Base-by-base conservation (phyloP, 2,888 invertebrate genomes). In the Leuctra nigra region DNA sequence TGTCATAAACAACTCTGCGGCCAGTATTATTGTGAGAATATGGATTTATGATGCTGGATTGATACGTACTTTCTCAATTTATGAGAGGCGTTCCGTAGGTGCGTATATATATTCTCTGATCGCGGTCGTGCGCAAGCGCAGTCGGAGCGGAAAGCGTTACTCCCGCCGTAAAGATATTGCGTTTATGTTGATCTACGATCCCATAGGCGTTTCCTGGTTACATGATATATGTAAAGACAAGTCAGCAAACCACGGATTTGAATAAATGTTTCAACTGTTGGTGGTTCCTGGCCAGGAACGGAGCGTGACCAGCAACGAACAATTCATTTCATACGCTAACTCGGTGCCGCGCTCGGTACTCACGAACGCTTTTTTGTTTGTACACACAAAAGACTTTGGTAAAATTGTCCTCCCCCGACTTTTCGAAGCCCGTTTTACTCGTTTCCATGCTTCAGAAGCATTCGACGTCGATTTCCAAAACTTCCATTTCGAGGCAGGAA, bases 221-320 rank as follows among this genome's bases (percentile, higher is more conserved):
- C 25, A 24, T 47, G 47, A 47, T 47, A n/a, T 25, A 47, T 47
- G 47, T 29, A 47, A 47, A 9, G 24, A 23, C 47, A 47, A 47
- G 24, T 25, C 47, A 47, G 47, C 16, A 47, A 23, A 16, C 24
- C 47, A 25, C 16, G 24, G 47, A 47, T 47, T 47, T 25, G 23
- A 47, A 47, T 29, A 47, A 14, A 20, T 46, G 46, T 46, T 47
- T 47, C 25, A 23, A 36, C 36, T 36, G 36, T 16, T 36, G 36
- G 36, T 36, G 36, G 36, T 36, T 36, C 36, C 36, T 36, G 36
- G 36, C n/a, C 16, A 36, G n/a, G 36, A 36, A 11, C 36, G 36
- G 16, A 13, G n/a, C 36, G 16, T 36, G 36, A 36, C 36, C n/a
- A 16, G 16, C n/a, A 36, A n/a, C 36, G 13, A 36, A 36, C 36